Conservation (phyloP, 2,797 vertebrate genomes). For the Acomys russatus region DNA sequence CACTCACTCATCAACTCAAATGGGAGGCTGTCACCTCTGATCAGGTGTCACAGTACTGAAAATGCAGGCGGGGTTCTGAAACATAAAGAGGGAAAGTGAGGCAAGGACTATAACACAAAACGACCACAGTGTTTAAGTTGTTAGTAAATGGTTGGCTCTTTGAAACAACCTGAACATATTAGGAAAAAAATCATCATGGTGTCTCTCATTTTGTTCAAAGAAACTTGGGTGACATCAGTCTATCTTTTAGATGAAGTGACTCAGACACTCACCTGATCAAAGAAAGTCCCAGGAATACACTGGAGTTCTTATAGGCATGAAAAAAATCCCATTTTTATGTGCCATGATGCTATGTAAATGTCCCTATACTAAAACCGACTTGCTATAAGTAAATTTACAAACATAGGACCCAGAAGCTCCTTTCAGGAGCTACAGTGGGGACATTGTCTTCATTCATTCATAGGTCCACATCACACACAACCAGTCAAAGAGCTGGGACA, state of each 20-base stretch:
- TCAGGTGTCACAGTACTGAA: not conserved
- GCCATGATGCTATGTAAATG: not conserved
- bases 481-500: not conserved
- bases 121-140: not conserved
- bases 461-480: not conserved
- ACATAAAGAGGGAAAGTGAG: not conserved
- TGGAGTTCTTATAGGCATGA: not conserved
- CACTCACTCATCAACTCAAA: not conserved
- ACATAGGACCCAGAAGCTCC: not conserved
- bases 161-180: constrained; percentile 35
- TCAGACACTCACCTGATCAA: not conserved
- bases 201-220: constrained; percentile 27
- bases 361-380: constrained; percentile 49
- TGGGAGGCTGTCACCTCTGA: not conserved
- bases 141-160: constrained; percentile 33
- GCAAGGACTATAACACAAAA: constrained; percentile 34
- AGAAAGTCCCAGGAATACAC: constrained; percentile 6
- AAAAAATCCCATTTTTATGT: not conserved
- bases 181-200: constrained; percentile 20
- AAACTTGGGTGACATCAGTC: not conserved
- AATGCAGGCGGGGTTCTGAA: not conserved
- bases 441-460: not conserved
- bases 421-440: constrained; percentile 11
- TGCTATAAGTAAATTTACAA: constrained; percentile 35
- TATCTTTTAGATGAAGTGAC: constrained; percentile 46